Percentiles rank a stretch among this genome's conserved stretches.
Evolutionary conservation across 1,140 invertebrate species (phyloP).

Genomic region (Euglossa dilemma): DNA sequence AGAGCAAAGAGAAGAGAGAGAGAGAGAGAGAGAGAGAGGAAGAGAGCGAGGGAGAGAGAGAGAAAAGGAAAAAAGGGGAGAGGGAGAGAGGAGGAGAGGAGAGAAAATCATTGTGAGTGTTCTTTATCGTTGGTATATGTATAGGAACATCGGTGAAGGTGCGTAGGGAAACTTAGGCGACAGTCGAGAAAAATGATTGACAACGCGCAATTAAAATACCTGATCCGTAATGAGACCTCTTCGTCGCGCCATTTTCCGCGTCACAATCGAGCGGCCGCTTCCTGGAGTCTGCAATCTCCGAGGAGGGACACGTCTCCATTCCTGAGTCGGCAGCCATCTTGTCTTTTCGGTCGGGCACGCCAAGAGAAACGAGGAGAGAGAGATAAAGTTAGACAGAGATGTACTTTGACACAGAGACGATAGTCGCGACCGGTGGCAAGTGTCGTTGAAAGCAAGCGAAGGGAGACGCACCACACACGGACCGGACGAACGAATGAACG

Average conservation of each 20-base stretch:
- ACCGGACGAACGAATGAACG: constrained; percentile 54
- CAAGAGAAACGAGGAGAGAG: constrained; percentile 46
- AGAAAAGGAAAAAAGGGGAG: not conserved
- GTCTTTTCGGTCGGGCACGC: constrained; percentile 76
- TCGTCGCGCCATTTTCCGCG: constrained; percentile 92
- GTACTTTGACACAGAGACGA: constrained; percentile 57
- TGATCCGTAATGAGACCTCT: constrained; percentile 94
- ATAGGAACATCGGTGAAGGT: constrained; percentile 18
- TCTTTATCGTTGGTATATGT: constrained; percentile 19
- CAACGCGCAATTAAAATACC: constrained; percentile 83
- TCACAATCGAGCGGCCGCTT: constrained; percentile 94
- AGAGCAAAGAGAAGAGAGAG: too few relatives aligned
- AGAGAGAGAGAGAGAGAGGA: not conserved
- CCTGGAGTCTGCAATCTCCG: constrained; percentile 91
- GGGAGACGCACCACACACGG: constrained; percentile 57
- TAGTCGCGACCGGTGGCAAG: constrained; percentile 52
- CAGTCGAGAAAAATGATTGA: constrained; percentile 16
- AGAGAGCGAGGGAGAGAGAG: constrained; percentile 12
- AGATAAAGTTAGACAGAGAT: constrained; percentile 30
- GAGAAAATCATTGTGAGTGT: constrained; percentile 23
- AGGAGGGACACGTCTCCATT: constrained; percentile 91
- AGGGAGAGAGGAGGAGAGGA: constrained; percentile 15
- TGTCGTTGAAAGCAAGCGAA: constrained; percentile 50
- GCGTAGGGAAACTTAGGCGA: not conserved
- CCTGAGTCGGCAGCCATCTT: constrained; percentile 91